phyloP scores from a whole-genome alignment of 1,140 invertebrate genomes.

The Drosophila murphyi region DNA sequence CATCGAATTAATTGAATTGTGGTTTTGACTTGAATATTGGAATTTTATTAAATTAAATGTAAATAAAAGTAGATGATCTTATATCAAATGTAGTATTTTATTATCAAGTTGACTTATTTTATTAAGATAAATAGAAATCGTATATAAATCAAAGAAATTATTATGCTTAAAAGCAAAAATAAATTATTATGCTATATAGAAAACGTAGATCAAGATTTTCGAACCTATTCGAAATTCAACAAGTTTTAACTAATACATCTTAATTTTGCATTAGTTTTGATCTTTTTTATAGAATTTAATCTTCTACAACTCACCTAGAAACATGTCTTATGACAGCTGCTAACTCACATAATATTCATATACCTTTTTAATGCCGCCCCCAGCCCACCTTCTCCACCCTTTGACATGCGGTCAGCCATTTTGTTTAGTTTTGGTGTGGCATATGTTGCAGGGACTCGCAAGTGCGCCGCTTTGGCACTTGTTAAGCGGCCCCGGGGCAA shows the following conservation, averaged over 20 bases:
- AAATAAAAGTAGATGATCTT: background rate
- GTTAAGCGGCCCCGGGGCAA: conserved; percentile 46
- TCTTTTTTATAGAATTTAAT: background rate
- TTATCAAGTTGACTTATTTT: no score
- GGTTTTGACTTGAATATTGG: conserved; percentile 7
- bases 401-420: conserved; percentile 34
- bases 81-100: no score
- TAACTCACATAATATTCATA: background rate
- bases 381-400: no score
- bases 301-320: background rate
- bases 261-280: background rate
- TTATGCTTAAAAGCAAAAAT: no score
- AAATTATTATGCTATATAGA: no score
- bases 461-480: conserved; percentile 31
- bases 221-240: no score
- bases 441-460: conserved; percentile 40
- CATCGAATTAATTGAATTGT: background rate
- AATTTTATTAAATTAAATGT: conserved; percentile 3
- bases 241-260: no score
- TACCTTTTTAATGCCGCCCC: background rate
- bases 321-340: no score
- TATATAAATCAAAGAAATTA: no score
- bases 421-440: conserved; percentile 37
- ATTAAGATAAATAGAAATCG: no score
- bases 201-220: no score